Percentiles rank a stretch among this genome's conserved stretches.
Conservation (phyloP, 1,140 invertebrate genomes). For the Akabosia matsudoensis region DNA sequence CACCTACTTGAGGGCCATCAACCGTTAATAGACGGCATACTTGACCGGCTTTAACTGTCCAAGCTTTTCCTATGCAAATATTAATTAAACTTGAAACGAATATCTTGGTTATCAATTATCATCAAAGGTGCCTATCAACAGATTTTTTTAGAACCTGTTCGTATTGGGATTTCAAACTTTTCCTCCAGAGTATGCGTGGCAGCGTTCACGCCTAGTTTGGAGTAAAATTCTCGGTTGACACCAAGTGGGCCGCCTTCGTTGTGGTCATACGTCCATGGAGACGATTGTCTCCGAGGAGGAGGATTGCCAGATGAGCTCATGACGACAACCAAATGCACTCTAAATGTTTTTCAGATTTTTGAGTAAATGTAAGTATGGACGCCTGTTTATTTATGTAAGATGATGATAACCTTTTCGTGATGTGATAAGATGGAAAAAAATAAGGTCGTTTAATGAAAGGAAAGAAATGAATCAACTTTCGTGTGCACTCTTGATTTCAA, state of each 20-base stretch:
- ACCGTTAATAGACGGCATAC: constrained; percentile 40
- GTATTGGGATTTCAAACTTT: constrained; percentile 40
- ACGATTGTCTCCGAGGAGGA: neutral
- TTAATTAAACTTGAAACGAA: neutral
- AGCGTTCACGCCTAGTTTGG: neutral
- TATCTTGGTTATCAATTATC: neutral
- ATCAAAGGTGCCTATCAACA: neutral
- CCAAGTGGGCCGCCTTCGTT: constrained; percentile 21
- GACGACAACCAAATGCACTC: too few relatives aligned
- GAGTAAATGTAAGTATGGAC: too few relatives aligned
- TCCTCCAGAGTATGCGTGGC: constrained; percentile 11
- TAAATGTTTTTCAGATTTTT: neutral
- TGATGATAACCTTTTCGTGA: too few relatives aligned
- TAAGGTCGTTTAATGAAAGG: too few relatives aligned
- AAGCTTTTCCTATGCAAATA: constrained; percentile 40
- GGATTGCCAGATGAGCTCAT: neutral
- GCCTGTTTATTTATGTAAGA: too few relatives aligned
- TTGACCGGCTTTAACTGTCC: constrained; percentile 44
- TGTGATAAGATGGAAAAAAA: too few relatives aligned
- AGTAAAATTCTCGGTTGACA: constrained; percentile 35
- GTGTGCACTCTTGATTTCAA: too few relatives aligned
- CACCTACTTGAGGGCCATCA: constrained; percentile 50
- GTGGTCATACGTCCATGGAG: constrained; percentile 34
- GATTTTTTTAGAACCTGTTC: neutral
- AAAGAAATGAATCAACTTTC: too few relatives aligned